These are phyloP conservation scores for Podarcis muralis DNA, from an alignment of 2,113 vertebrate species.

Conservation along the genomic window DNA sequence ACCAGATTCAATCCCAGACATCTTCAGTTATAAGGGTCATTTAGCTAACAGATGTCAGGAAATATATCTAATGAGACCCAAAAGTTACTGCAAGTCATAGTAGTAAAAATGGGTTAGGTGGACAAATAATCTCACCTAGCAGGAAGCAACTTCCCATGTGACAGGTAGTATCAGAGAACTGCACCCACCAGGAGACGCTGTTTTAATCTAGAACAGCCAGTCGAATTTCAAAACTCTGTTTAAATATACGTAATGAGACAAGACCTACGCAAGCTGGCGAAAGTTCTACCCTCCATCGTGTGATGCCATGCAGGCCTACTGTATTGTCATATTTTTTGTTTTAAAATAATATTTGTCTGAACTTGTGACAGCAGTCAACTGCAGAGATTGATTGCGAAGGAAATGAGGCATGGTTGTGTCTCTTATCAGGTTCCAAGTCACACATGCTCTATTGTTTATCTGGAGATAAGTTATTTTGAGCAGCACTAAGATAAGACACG, in stretches of 20 bases:
- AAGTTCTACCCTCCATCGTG: neutral
- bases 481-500: neutral
- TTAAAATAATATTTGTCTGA: neutral
- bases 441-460: neutral
- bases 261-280: neutral
- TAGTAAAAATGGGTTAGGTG: neutral
- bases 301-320: neutral
- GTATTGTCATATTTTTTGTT: neutral
- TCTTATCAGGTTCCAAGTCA: neutral
- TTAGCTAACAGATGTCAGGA: too few species aligned
- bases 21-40: neutral
- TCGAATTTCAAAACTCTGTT: neutral
- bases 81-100: neutral
- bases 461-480: neutral
- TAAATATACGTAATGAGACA: neutral
- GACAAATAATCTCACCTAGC: neutral
- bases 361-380: neutral
- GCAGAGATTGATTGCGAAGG: neutral
- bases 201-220: neutral
- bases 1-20: too few species aligned
- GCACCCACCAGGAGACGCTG: neutral
- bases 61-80: neutral
- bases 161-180: neutral
- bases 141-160: neutral
- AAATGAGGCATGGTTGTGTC: neutral